Evolutionary conservation across 2,888 invertebrate species (phyloP).

Genomic region (Octonoba sinensis): DNA sequence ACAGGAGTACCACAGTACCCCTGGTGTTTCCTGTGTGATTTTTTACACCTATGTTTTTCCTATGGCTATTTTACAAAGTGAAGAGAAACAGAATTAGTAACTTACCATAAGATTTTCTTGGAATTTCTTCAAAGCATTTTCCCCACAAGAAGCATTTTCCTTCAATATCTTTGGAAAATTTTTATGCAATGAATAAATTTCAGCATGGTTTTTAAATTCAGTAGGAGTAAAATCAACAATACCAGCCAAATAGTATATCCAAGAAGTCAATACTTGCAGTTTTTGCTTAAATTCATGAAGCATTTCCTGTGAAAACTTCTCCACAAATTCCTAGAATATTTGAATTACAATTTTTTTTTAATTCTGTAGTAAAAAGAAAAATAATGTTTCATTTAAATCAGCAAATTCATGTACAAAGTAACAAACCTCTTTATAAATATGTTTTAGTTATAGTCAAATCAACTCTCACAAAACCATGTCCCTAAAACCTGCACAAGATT

Average conservation of each 20-base stretch:
- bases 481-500: no score
- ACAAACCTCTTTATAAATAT: no score
- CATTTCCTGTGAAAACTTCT: slow-evolving; percentile 14
- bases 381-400: background rate
- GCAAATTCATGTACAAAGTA: no score
- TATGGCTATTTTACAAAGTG: background rate
- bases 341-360: background rate
- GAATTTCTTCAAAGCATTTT: slow-evolving; percentile 22
- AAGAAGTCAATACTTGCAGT: slow-evolving; percentile 22
- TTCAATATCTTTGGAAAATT: slow-evolving; percentile 41
- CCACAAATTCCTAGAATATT: slow-evolving; percentile 34
- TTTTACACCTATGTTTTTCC: no score
- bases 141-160: slow-evolving; percentile 17
- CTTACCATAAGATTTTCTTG: slow-evolving; percentile 42
- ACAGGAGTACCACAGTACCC: no score
- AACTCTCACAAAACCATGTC: no score
- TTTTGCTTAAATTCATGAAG: slow-evolving; percentile 28
- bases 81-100: background rate
- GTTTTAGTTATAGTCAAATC: no score
- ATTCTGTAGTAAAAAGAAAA: background rate
- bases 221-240: slow-evolving; percentile 22
- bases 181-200: slow-evolving; percentile 38
- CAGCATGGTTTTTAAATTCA: slow-evolving; percentile 34
- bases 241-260: slow-evolving; percentile 50
- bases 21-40: no score